Percentiles rank a stretch among this genome's conserved stretches.
Conservation (phyloP, 2,797 vertebrate genomes). For the Borostomias antarcticus region DNA sequence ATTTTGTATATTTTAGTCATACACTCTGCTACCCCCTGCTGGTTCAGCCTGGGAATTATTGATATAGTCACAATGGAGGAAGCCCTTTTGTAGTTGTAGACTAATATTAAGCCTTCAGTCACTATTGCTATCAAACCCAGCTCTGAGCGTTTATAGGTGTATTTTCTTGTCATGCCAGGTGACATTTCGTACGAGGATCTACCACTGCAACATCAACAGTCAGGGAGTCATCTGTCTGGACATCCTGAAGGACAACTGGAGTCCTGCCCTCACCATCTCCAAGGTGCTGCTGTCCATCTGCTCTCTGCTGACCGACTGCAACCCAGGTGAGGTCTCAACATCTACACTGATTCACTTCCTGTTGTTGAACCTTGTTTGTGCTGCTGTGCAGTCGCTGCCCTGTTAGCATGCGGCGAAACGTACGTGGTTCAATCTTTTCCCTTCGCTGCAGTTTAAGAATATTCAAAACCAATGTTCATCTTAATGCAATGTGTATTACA, state of each 20-base stretch:
- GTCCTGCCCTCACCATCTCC: slow-evolving; percentile 95
- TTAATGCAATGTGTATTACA: not conserved
- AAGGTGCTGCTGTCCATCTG: slow-evolving; percentile 98
- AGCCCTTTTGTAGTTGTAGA: too few species aligned
- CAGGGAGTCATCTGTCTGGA: slow-evolving; percentile 98
- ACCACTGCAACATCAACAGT: slow-evolving; percentile 99
- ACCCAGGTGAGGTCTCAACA: slow-evolving; percentile 83
- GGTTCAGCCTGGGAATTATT: too few species aligned
- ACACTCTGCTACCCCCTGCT: slow-evolving; percentile 60
- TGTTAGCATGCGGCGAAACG: too few species aligned
- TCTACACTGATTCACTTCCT: not conserved
- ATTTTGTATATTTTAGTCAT: slow-evolving; percentile 25
- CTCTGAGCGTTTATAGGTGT: not conserved
- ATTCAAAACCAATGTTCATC: not conserved
- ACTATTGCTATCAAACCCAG: not conserved
- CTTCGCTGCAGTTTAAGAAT: not conserved
- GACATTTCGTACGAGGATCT: slow-evolving; percentile 95
- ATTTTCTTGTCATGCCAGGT: slow-evolving; percentile 73
- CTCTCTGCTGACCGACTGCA: slow-evolving; percentile 98
- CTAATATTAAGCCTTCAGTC: not conserved
- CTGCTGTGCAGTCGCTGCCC: too few species aligned
- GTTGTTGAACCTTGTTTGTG: not conserved
- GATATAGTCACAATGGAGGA: too few species aligned
- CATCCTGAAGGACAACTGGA: slow-evolving; percentile 99
- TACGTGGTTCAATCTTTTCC: too few species aligned